Percentiles rank a stretch among this genome's conserved stretches.
Conservation (phyloP, 2,888 invertebrate species). For the Dinocampus coccinellae region DNA sequence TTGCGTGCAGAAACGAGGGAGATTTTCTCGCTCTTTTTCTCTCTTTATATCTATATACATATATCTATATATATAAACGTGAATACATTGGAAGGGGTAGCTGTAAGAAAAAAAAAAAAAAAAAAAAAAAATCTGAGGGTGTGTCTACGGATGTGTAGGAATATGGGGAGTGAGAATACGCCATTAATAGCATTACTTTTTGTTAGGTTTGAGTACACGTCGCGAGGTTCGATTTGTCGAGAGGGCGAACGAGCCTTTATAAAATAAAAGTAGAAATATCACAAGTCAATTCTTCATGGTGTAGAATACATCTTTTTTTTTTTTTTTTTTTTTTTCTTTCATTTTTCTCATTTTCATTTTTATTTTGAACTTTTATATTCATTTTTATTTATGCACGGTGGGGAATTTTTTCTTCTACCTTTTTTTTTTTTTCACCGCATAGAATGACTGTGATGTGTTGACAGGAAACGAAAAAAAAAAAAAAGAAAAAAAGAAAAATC, state of each 20-base stretch:
- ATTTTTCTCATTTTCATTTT: not conserved
- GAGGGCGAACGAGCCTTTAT: not conserved
- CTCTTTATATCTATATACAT: slow-evolving; percentile 13
- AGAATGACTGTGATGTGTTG: too few species aligned
- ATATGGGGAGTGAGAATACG: slow-evolving; percentile 21
- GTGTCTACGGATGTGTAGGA: slow-evolving; percentile 1
- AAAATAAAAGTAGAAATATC: not conserved
- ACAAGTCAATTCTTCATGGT: slow-evolving; percentile 6
- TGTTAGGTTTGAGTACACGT: slow-evolving; percentile 31
- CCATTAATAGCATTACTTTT: slow-evolving; percentile 46
- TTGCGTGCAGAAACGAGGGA: slow-evolving; percentile 28
- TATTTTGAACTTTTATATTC: not conserved
- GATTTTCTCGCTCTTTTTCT: too few species aligned
- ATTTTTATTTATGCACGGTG: slow-evolving; percentile 53
- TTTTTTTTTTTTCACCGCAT: too few species aligned
- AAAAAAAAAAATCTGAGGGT: slow-evolving; percentile 29
- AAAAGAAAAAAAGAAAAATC: too few species aligned
- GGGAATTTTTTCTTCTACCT: not conserved
- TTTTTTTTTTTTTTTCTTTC: slow-evolving; percentile 11
- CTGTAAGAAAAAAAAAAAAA: slow-evolving; percentile 18
- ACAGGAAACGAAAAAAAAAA: too few species aligned
- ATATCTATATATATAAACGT: not conserved
- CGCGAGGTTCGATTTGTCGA: slow-evolving; percentile 22
- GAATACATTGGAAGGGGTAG: not conserved
- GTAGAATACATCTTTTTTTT: slow-evolving; percentile 11